Evolutionary conservation across 2,113 vertebrate genomes (phyloP), one percentile per base, ranked within the genome.

Genomic region (Actenoides hombroni): DNA sequence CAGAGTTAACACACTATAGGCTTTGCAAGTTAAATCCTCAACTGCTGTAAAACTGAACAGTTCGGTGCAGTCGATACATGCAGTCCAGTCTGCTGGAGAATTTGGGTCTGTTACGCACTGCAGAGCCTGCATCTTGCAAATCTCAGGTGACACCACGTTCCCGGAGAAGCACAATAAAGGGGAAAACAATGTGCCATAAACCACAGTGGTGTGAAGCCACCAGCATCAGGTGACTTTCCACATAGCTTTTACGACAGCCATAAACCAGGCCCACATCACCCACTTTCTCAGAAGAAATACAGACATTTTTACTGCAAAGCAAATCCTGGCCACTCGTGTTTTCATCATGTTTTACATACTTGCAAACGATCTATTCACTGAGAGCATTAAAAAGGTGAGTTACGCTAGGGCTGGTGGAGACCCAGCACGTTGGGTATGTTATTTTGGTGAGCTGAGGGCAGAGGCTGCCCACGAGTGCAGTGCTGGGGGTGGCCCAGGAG

Each of bases 241-340:
- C 0, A 0, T 1, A 28, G 49, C 46, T 53, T 88, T 92, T 75
- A 46, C 5, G 2, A 13, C 0, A 2, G 64, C 83, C 86, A 39
- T 39, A 71, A 78, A 74, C 5, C 48, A 31, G 60, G 12, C 2
- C 6, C 16, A 53, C 59, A 39, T n/a, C 11, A 5, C n/a, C 48
- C 2, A 18, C 59, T 11, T 0, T 4, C 51, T 25, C 23, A 0
- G 2, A 6, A 44, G 61, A 44, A 37, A 48, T 8, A 18, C 40
- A 33, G 46, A 16, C 33, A 5, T 39, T 44, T n/a, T n/a, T 8
- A 13, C 46, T 44, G 49, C 40, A 74, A 12, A 49, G 54, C 29
- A 24, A 63, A 29, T 10, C 49, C 82, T 53, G 63, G 23, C 61
- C 64, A 2, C 35, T 9, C 3, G 0, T 21, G 3, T 20, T 60